Conservation (phyloP, 2,797 vertebrate genomes). For the Lithobates sylvaticus region DNA sequence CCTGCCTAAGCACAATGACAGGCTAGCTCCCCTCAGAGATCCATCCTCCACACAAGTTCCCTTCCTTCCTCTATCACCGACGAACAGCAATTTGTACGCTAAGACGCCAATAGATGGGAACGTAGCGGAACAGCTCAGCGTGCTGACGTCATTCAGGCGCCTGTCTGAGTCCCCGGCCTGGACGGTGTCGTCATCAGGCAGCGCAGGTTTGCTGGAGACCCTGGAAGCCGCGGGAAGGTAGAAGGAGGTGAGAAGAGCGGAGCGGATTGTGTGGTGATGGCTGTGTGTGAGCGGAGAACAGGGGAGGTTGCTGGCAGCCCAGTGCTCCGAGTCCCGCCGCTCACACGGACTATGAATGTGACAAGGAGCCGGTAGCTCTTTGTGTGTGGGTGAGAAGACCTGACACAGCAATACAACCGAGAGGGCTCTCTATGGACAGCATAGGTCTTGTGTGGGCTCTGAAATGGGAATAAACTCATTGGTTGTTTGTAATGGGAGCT, state of each 20-base stretch:
- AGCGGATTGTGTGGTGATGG: too few relatives aligned
- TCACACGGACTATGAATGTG: neutral
- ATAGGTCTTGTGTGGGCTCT: neutral
- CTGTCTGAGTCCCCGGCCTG: neutral
- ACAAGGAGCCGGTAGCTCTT: neutral
- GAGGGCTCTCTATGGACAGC: too few relatives aligned
- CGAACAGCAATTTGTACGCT: too few relatives aligned
- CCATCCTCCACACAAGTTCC: too few relatives aligned
- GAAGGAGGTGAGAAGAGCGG: constrained; percentile 23
- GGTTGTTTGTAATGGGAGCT: too few relatives aligned
- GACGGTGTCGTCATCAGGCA: constrained; percentile 41
- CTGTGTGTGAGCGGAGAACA: neutral
- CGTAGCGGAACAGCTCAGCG: accelerated
- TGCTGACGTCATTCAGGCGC: constrained; percentile 14
- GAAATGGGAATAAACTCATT: too few relatives aligned
- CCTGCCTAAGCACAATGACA: too few relatives aligned
- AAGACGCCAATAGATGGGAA: too few relatives aligned
- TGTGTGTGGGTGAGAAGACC: neutral
- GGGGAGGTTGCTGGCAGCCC: neutral
- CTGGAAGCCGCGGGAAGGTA: constrained; percentile 46
- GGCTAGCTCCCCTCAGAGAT: too few relatives aligned
- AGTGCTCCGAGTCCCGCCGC: neutral
- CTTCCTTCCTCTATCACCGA: too few relatives aligned
- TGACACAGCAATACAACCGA: neutral
- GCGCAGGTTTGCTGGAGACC: neutral